Conservation (phyloP, 2,888 invertebrate species). For the Patella depressa region DNA sequence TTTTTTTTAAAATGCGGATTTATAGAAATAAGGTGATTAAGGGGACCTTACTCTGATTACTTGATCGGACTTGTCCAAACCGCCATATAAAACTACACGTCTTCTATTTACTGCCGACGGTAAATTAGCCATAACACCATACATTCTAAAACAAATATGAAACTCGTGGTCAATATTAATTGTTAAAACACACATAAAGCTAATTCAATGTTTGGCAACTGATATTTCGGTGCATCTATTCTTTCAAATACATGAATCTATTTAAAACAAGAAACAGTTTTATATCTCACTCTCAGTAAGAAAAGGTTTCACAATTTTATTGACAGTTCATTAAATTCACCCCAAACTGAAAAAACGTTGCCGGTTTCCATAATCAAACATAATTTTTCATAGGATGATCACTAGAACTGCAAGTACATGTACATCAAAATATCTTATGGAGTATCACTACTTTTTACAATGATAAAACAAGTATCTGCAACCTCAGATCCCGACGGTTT, state of each 20-base stretch:
- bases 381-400: too few species aligned
- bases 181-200: background rate
- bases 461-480: too few species aligned
- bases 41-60: constrained; percentile 36
- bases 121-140: constrained; percentile 42
- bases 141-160: constrained; percentile 29
- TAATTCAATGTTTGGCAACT: background rate
- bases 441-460: too few species aligned
- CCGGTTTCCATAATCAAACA: too few species aligned
- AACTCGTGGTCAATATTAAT: background rate
- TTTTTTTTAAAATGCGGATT: background rate
- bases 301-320: too few species aligned
- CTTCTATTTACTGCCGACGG: constrained; percentile 36
- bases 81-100: constrained; percentile 46
- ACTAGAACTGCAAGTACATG: too few species aligned
- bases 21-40: background rate
- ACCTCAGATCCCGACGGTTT: too few species aligned
- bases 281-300: background rate
- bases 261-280: too few species aligned
- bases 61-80: constrained; percentile 37
- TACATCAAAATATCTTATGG: too few species aligned
- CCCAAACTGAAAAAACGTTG: too few species aligned
- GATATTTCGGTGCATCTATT: background rate
- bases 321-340: too few species aligned
- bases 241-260: too few species aligned